These are phyloP conservation scores for Dendrolimus houi DNA, from an alignment of 2,888 invertebrate genomes.

Conservation along the genomic window DNA sequence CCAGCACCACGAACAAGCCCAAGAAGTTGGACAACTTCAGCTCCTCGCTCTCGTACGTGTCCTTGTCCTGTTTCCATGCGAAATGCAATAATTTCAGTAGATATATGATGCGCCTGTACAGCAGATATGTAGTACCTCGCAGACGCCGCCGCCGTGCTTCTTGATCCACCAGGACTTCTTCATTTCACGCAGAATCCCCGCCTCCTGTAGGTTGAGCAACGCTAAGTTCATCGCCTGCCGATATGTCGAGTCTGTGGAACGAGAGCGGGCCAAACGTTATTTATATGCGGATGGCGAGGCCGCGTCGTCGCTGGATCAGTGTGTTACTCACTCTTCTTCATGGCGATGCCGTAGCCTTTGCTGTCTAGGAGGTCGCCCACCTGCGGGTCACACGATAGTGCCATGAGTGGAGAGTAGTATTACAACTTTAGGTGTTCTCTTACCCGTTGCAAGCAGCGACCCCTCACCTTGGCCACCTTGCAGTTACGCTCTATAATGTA, in stretches of 20 bases:
- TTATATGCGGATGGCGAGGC: not conserved
- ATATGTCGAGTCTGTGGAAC: conserved; percentile 79
- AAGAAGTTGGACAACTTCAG: conserved; percentile 84
- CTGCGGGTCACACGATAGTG: conserved; percentile 32
- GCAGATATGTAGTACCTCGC: conserved; percentile 66
- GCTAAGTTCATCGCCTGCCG: conserved; percentile 87
- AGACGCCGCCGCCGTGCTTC: conserved; percentile 84
- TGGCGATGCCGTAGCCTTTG: conserved; percentile 92
- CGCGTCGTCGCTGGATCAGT: no score
- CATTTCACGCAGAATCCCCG: conserved; percentile 84
- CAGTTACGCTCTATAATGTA: conserved; percentile 87
- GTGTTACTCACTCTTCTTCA: conserved; percentile 80
- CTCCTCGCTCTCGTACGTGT: conserved; percentile 45
- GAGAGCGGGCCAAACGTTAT: not conserved
- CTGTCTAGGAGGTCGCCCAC: conserved; percentile 85
- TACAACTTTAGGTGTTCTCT: not conserved
- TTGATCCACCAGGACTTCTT: conserved; percentile 95
- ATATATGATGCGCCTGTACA: not conserved
- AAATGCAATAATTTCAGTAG: no score
- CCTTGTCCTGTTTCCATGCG: conserved; percentile 29
- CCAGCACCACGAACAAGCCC: conserved; percentile 87
- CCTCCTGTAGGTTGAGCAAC: conserved; percentile 90
- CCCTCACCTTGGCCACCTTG: conserved; percentile 77
- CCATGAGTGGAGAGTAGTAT: not conserved
- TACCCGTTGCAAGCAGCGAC: no score